Evolutionary conservation across 2,797 vertebrate species (phyloP), one percentile per base, ranked within the genome.

Genomic region (Valencia hispanica): DNA sequence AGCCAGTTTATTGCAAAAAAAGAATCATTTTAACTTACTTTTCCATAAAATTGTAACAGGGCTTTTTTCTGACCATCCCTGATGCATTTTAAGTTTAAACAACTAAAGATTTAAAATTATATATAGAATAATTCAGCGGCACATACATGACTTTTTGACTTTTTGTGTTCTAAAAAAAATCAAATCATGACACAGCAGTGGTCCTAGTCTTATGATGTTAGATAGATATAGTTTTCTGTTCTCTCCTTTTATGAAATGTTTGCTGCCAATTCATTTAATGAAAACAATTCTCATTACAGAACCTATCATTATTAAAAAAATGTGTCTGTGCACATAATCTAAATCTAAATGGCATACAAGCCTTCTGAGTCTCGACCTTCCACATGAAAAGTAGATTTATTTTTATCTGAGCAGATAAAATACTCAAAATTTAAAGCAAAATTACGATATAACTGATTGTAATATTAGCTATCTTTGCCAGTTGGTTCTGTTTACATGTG

Each of bases 241-340:
- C 73, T 75, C 41, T 34, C 69, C 14, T 55, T 86, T 79, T 73
- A 74, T 79, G 72, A 57, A 72, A 59, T 66, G 51, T 69, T 78
- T 18, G 0, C 55, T 4, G 22, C 65, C 41, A 72, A 79, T 77
- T 73, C 78, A 82, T 71, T 68, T 76, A 79, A 81, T 87, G 66
- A 75, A 84, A 76, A 59, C 30, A 45, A 78, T 75, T 82, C 22
- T 20, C 72, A 73, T 73, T 75, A 76, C 68, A 77, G 76, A 86
- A 25, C 48, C 34, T 11, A 68, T 77, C 27, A 73, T 74, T 74
- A 73, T 79, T 80, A 66, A 78, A 51, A 50, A 81, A 70, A 51
- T 11, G 70, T 30, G 65, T n/a, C 70, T 48, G 27, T 27, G 27
- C 48, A 76, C 47, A 75, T 70, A 39, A 65, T 65, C 20, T 68